These are phyloP conservation scores for Chrysolina americana DNA, from an alignment of 2,888 invertebrate genomes.

Conservation along the genomic window DNA sequence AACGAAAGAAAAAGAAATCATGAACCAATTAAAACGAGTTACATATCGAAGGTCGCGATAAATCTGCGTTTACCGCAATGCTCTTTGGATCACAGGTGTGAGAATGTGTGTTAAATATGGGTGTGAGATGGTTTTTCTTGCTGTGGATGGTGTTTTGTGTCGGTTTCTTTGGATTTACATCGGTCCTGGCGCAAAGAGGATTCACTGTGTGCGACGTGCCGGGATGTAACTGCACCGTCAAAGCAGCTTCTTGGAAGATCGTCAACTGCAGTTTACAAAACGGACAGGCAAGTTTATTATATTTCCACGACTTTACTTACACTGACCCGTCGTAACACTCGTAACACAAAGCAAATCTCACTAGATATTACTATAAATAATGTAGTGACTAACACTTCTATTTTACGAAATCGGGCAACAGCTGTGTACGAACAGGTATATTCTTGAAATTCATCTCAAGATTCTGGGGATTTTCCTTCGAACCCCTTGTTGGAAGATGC, in stretches of 20 bases:
- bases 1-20: constrained; percentile 41
- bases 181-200: constrained; percentile 51
- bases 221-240: constrained; percentile 75
- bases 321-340: background rate
- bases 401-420: background rate
- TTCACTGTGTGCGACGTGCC: constrained; percentile 73
- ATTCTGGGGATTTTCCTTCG: background rate
- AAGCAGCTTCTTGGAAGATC: constrained; percentile 74
- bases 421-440: constrained; percentile 18
- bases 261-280: constrained; percentile 77
- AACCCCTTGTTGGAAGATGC: background rate
- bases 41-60: constrained; percentile 33
- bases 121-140: constrained; percentile 53
- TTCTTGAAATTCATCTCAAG: constrained; percentile 10
- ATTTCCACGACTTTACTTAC: background rate
- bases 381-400: constrained; percentile 13
- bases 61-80: constrained; percentile 34
- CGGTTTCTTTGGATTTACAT: constrained; percentile 42
- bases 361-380: constrained; percentile 4
- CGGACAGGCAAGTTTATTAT: constrained; percentile 74
- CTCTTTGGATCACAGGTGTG: constrained; percentile 43
- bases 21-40: constrained; percentile 39
- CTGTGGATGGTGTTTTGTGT: constrained; percentile 56
- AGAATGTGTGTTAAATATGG: constrained; percentile 55
- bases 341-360: background rate